Conservation (phyloP, 1,140 invertebrate species). For the Papilio dardanus region DNA sequence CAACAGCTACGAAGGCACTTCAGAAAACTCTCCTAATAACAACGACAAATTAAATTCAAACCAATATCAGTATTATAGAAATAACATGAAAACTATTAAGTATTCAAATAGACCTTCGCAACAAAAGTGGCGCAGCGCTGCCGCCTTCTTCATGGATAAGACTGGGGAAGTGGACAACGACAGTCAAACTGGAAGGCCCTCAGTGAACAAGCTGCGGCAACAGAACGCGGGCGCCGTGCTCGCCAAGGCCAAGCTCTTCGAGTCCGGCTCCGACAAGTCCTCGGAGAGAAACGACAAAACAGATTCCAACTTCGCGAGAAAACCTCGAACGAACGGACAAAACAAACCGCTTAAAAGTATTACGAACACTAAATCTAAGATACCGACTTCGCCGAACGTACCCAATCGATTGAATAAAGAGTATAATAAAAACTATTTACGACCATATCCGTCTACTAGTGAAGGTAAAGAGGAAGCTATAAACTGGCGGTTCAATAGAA, state of each 20-base stretch:
- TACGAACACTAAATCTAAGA: slow-evolving; percentile 53
- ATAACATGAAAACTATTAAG: slow-evolving; percentile 51
- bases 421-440: slow-evolving; percentile 27
- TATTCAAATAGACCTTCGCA: slow-evolving; percentile 56
- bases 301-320: slow-evolving; percentile 66
- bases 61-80: slow-evolving; percentile 55
- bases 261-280: slow-evolving; percentile 79
- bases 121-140: slow-evolving; percentile 76
- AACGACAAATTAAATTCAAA: slow-evolving; percentile 56
- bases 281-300: slow-evolving; percentile 67
- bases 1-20: slow-evolving; percentile 59
- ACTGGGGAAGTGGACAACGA: slow-evolving; percentile 68
- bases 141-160: slow-evolving; percentile 77
- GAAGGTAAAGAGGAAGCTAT: slow-evolving; percentile 46
- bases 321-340: slow-evolving; percentile 60
- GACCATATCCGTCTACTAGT: slow-evolving; percentile 26
- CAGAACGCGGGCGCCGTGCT: slow-evolving; percentile 86
- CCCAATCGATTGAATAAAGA: slow-evolving; percentile 24
- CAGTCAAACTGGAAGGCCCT: slow-evolving; percentile 82
- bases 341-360: slow-evolving; percentile 55
- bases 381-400: slow-evolving; percentile 29
- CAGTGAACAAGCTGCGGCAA: slow-evolving; percentile 84
- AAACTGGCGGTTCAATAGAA: slow-evolving; percentile 51
- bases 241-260: slow-evolving; percentile 85
- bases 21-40: slow-evolving; percentile 64